Evolutionary conservation across 2,113 vertebrate species (phyloP), one percentile per base, ranked within the genome.

Genomic region (Chauna torquata): DNA sequence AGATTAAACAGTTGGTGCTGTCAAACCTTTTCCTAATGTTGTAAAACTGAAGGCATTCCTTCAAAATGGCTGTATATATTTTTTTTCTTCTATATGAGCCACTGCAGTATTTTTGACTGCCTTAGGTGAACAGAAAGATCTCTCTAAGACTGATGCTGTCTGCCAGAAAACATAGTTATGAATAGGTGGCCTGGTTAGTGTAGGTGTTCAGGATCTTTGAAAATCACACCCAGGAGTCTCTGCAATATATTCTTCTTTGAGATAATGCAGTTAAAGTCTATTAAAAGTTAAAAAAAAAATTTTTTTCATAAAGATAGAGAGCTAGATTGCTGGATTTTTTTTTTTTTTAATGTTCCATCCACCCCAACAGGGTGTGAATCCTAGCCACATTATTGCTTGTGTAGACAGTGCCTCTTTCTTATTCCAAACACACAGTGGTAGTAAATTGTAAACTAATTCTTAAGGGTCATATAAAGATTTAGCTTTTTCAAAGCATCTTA

Each of bases 1-100:
- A 90, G 90, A 92, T 92, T 81, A 93, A 96, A 75, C 30, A 44
- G 17, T 96, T 72, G 36, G 14, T 88, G 62, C 71, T 94, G 82
- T 94, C 89, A 94, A 91, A 72, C 15, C 27, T 90, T 90, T 93
- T 82, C 57, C 68, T 90, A 88, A 86, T 57, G 59, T 22, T 83
- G 36, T 61, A 92, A 90, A 79, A 78, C 79, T 76, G 79, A 86
- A 95, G 40, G 57, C 32, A 66, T 88, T 66, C 23, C 25, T 66
- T 93, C 34, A 83, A 75, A 78, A 84, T 75, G 75, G 18, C 22
- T 81, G 71, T 24, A 47, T 65, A 65, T 42, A 42, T 15, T 34
- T 34, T 52, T 52, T 27, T 47, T 34, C 8, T 12, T 9, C 17
- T 20, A 6, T 45, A 40, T 20, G 23, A 65, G 38, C 42, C 38